phyloP scores from a whole-genome alignment of 1,140 invertebrate species.

The Papilio polyxenes region DNA sequence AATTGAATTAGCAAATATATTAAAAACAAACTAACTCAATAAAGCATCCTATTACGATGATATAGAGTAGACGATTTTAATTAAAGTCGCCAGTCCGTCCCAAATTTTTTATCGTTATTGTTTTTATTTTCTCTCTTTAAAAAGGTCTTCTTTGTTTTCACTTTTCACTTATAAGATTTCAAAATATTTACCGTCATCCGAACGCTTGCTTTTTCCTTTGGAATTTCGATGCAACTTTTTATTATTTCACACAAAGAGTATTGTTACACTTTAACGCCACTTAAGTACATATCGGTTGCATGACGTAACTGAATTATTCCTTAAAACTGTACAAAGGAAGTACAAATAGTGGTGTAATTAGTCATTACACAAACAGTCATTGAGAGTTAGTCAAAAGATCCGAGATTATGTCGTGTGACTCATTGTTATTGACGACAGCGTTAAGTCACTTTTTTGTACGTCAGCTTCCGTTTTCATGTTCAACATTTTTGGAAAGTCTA shows the following conservation, averaged over 20 bases:
- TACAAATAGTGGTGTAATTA: constrained; percentile 1
- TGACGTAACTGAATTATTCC: background rate
- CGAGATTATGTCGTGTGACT: background rate
- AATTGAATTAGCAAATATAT: too few species aligned
- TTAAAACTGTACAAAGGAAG: constrained; percentile 29
- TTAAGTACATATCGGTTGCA: background rate
- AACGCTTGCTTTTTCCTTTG: background rate
- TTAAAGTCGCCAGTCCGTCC: too few species aligned
- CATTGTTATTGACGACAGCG: background rate
- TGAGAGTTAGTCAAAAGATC: constrained; percentile 9
- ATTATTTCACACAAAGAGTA: constrained; percentile 13
- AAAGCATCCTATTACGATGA: too few species aligned
- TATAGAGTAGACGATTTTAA: too few species aligned
- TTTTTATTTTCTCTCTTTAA: too few species aligned
- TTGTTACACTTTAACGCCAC: background rate
- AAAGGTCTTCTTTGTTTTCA: too few species aligned
- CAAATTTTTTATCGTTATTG: too few species aligned
- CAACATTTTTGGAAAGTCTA: background rate
- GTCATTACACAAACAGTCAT: background rate
- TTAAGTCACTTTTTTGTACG: background rate
- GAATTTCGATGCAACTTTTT: background rate
- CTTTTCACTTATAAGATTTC: too few species aligned
- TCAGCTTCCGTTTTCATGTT: background rate
- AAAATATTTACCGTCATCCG: too few species aligned
- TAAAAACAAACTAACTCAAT: too few species aligned